Evolutionary conservation across 1,140 invertebrate genomes (phyloP).

Genomic region (Aphelinus atriplicis): DNA sequence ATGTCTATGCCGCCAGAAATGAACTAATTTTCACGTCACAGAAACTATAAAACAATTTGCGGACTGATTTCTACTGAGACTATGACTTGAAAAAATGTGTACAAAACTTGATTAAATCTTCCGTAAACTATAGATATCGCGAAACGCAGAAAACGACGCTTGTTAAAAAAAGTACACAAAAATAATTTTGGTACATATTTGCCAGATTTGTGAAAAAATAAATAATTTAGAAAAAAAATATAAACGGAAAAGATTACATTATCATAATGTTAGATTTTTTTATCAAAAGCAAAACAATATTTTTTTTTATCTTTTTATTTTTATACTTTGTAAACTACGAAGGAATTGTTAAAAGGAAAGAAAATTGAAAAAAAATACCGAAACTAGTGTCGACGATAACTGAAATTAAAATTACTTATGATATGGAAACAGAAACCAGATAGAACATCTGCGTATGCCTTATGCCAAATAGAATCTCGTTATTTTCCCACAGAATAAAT

Average conservation of each 20-base stretch:
- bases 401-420: not conserved
- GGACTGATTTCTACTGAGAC: conserved; percentile 36
- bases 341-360: conserved; percentile 39
- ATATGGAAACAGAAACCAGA: conserved; percentile 3
- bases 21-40: not conserved
- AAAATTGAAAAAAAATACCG: conserved; percentile 39
- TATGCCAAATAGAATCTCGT: conserved; percentile 41
- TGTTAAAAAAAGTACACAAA: conserved; percentile 13
- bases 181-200: not conserved
- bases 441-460: conserved; percentile 29
- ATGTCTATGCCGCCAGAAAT: not conserved
- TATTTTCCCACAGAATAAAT: conserved; percentile 35
- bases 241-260: conserved; percentile 20
- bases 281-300: conserved; percentile 55
- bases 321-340: conserved; percentile 47
- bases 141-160: conserved; percentile 23
- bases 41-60: conserved; percentile 27
- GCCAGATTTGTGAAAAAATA: conserved; percentile 2
- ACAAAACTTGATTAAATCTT: conserved; percentile 26
- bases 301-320: conserved; percentile 61
- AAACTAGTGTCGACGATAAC: conserved; percentile 31
- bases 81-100: conserved; percentile 4
- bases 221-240: conserved; percentile 24
- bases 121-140: conserved; percentile 14
- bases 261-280: conserved; percentile 52